phyloP scores from a whole-genome alignment of 2,888 invertebrate species.

The Rambutsinella grinnellia region DNA sequence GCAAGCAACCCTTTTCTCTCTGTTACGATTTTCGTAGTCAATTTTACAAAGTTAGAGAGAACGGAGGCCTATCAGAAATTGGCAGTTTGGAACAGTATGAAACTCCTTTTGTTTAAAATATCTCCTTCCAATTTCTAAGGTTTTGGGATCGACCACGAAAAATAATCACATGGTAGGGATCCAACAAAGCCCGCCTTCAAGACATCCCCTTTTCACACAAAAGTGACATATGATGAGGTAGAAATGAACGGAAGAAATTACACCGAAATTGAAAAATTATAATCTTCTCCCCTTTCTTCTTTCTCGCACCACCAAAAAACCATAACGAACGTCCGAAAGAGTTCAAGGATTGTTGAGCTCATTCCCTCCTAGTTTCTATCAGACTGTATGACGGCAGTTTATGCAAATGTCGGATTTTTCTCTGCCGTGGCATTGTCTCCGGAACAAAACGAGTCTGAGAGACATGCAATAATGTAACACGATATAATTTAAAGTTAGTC shows the following conservation, averaged over 20 bases:
- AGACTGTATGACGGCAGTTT: slow-evolving; percentile 51
- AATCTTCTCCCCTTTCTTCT: background rate
- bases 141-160: too few species aligned
- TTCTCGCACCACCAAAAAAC: slow-evolving; percentile 1
- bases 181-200: slow-evolving; percentile 24
- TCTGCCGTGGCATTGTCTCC: background rate
- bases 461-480: slow-evolving; percentile 36
- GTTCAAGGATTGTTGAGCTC: slow-evolving; percentile 30
- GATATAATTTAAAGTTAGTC: slow-evolving; percentile 3
- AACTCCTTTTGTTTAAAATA: too few species aligned
- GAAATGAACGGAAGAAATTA: slow-evolving; percentile 34
- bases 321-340: background rate
- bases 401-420: slow-evolving; percentile 28
- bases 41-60: too few species aligned
- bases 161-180: too few species aligned
- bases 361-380: slow-evolving; percentile 19
- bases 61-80: too few species aligned
- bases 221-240: slow-evolving; percentile 32
- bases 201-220: slow-evolving; percentile 41
- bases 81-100: too few species aligned
- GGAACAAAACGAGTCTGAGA: background rate
- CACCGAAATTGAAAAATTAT: background rate
- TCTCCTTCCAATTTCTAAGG: too few species aligned
- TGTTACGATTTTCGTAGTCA: too few species aligned
- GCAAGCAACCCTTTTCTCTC: too few species aligned